Evolutionary conservation across 2,797 vertebrate genomes (phyloP).

Genomic region (Arnoldichthys spilopterus): DNA sequence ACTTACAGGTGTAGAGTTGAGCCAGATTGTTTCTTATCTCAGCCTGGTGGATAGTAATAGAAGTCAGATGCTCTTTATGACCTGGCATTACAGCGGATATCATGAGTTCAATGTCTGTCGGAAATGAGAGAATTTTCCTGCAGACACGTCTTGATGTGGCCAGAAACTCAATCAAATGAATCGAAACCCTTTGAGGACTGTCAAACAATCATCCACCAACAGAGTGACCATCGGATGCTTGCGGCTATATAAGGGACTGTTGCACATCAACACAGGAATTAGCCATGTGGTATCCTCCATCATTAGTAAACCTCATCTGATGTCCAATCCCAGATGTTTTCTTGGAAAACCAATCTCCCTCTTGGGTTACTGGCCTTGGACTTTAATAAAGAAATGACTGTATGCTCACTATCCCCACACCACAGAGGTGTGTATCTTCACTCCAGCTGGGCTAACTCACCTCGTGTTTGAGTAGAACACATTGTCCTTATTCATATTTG

Average conservation of each 20-base stretch:
- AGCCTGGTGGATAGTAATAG: conserved; percentile 62
- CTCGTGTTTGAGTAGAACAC: conserved; percentile 51
- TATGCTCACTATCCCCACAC: neutral
- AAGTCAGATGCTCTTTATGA: conserved; percentile 65
- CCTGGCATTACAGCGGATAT: conserved; percentile 60
- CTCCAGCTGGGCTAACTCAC: conserved; percentile 67
- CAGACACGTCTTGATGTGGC: conserved; percentile 50
- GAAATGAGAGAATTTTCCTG: conserved; percentile 69
- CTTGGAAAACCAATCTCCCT: neutral
- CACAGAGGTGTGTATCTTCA: conserved; percentile 6
- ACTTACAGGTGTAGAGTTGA: conserved; percentile 63
- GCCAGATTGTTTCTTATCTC: conserved; percentile 59
- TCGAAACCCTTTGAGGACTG: conserved; percentile 46
- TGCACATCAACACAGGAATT: neutral
- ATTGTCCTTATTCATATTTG: conserved; percentile 69
- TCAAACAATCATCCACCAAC: neutral
- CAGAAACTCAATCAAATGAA: conserved; percentile 47
- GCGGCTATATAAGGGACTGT: neutral
- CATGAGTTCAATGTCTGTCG: conserved; percentile 63
- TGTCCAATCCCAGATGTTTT: conserved; percentile 2
- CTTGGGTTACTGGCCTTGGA: conserved; percentile 12
- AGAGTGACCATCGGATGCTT: neutral
- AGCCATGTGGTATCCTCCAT: neutral
- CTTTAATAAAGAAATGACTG: conserved; percentile 4
- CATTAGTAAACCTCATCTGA: conserved; percentile 5